These are phyloP conservation scores for Parnassius smintheus DNA, from an alignment of 2,888 invertebrate genomes.

Conservation along the genomic window DNA sequence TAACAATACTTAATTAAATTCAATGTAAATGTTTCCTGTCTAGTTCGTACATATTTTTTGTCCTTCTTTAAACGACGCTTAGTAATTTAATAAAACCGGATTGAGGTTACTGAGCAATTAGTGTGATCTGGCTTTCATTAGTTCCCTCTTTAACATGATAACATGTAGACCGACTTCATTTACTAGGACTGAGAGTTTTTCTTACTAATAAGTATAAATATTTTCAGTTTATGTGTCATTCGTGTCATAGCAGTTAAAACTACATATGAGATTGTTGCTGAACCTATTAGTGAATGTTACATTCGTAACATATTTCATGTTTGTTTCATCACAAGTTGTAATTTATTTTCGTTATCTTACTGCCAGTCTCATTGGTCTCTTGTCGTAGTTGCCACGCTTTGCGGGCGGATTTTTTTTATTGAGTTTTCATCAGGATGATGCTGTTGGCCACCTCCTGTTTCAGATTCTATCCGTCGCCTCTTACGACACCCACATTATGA, in stretches of 20 bases:
- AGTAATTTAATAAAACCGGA: too few species aligned
- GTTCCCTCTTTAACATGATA: conserved; percentile 30
- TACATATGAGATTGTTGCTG: background rate
- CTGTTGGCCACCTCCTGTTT: too few species aligned
- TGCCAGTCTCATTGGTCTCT: too few species aligned
- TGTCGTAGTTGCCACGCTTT: too few species aligned
- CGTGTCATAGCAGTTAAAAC: background rate
- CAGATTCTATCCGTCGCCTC: too few species aligned
- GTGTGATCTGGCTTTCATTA: conserved; percentile 19
- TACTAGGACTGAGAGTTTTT: conserved; percentile 6
- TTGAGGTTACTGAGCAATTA: conserved; percentile 27
- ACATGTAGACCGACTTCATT: conserved; percentile 11
- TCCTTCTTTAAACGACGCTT: background rate
- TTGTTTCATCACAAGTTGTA: background rate
- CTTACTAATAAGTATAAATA: background rate
- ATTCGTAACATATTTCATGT: background rate
- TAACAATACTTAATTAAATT: too few species aligned
- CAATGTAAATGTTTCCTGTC: conserved; percentile 7
- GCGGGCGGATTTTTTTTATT: too few species aligned
- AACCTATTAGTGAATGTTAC: background rate
- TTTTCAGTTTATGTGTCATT: background rate
- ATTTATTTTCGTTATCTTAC: too few species aligned
- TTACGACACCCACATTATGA: too few species aligned
- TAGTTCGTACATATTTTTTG: background rate
- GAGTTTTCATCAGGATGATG: too few species aligned